Conservation (phyloP, 2,113 vertebrate species). For the Lampris megalopsis region DNA sequence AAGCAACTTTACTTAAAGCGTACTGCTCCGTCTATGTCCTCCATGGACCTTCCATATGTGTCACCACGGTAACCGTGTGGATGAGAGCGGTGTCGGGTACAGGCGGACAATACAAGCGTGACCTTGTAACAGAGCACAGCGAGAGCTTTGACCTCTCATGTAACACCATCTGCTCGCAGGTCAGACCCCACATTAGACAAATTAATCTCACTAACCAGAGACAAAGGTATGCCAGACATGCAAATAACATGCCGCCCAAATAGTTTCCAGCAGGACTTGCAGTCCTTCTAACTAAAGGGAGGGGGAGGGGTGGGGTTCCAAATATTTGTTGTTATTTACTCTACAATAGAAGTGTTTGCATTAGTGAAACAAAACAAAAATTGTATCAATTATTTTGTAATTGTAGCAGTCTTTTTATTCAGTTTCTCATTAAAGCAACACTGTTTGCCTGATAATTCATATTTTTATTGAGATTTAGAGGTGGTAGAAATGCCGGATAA, state of each 20-base stretch:
- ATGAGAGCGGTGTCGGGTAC: slow-evolving; percentile 17
- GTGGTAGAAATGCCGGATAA: no score
- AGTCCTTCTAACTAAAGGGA: no score
- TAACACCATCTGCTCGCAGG: slow-evolving; percentile 41
- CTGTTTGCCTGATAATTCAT: no score
- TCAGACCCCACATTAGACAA: slow-evolving; percentile 22
- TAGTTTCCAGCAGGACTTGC: background rate
- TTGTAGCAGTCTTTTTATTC: no score
- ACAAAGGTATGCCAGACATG: background rate
- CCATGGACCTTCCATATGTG: background rate
- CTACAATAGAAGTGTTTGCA: no score
- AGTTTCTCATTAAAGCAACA: no score
- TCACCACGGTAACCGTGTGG: background rate
- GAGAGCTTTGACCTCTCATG: slow-evolving; percentile 39
- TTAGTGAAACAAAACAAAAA: no score
- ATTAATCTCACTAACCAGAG: slow-evolving; percentile 19
- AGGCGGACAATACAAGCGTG: background rate
- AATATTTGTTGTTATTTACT: no score
- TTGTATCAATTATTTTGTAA: no score
- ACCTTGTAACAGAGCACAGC: slow-evolving; percentile 38
- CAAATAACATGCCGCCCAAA: background rate
- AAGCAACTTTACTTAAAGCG: no score
- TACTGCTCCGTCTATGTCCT: background rate
- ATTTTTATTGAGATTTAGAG: no score
- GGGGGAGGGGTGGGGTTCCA: no score